Conservation (phyloP, 2,797 vertebrate genomes). For the Limosa lapponica region DNA sequence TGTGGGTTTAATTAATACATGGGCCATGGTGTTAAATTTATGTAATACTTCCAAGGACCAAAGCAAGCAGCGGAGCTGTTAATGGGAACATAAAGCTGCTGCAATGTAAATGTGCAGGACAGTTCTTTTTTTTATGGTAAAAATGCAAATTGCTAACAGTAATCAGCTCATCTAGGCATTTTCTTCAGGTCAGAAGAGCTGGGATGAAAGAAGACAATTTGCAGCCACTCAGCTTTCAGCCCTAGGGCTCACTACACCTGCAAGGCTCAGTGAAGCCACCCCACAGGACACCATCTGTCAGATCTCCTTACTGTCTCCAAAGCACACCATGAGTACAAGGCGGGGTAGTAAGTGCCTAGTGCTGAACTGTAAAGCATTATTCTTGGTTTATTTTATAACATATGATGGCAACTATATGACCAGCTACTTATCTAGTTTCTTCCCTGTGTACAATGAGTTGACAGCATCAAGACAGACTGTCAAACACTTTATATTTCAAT, state of each 20-base stretch:
- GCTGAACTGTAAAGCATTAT: neutral
- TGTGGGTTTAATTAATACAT: constrained; percentile 1
- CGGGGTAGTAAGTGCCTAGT: neutral
- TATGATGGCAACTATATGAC: neutral
- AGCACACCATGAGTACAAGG: neutral
- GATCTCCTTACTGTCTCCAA: neutral
- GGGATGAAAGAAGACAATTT: neutral
- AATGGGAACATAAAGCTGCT: constrained; percentile 3
- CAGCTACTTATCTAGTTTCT: neutral
- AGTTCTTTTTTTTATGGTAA: neutral
- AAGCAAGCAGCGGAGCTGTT: neutral
- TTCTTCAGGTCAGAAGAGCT: neutral
- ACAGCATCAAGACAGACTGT: neutral
- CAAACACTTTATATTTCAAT: neutral
- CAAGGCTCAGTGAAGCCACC: neutral
- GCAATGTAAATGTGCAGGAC: neutral
- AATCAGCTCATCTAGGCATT: neutral
- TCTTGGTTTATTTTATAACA: neutral
- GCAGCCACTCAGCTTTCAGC: neutral
- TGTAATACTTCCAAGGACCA: neutral
- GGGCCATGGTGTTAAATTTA: neutral
- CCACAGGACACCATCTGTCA: neutral
- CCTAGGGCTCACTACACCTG: neutral
- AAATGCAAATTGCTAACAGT: constrained; percentile 4
- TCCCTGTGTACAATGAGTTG: neutral